phyloP scores from a whole-genome alignment of 2,113 vertebrate genomes.

The Amphiprion ocellaris region DNA sequence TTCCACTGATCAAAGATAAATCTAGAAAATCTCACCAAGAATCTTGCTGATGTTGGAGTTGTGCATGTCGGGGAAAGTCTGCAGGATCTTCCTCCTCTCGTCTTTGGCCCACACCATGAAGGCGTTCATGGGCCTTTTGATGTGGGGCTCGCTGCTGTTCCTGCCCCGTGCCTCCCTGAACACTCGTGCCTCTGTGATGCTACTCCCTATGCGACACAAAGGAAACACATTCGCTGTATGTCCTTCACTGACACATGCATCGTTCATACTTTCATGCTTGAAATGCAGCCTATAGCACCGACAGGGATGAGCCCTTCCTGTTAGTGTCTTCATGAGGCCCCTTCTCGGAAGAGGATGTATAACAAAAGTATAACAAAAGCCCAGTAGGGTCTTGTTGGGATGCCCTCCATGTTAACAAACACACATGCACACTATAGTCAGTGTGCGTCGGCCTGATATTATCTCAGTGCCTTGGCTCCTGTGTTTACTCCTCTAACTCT shows the following conservation, averaged over 20 bases:
- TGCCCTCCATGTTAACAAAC: slow-evolving; percentile 32
- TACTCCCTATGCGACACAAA: slow-evolving; percentile 87
- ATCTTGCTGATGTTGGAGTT: slow-evolving; percentile 99
- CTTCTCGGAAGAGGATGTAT: slow-evolving; percentile 11
- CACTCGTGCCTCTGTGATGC: slow-evolving; percentile 93
- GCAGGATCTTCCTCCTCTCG: slow-evolving; percentile 97
- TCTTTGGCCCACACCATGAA: slow-evolving; percentile 99
- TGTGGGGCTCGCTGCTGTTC: slow-evolving; percentile 94
- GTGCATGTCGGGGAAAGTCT: slow-evolving; percentile 99
- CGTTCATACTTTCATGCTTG: slow-evolving; percentile 1
- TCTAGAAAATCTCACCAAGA: slow-evolving; percentile 87
- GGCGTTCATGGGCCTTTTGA: slow-evolving; percentile 95
- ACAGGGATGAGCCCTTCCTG: slow-evolving; percentile 3
- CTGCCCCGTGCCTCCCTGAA: slow-evolving; percentile 95
- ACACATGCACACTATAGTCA: slow-evolving; percentile 23
- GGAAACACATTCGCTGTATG: background rate
- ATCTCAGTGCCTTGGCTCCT: slow-evolving; percentile 37
- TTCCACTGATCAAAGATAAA: background rate
- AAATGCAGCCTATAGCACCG: background rate
- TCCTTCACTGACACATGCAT: background rate
- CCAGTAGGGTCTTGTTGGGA: slow-evolving; percentile 20
- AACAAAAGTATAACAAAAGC: slow-evolving; percentile 36
- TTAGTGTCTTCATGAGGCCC: slow-evolving; percentile 1
- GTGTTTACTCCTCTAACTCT: slow-evolving; percentile 67
- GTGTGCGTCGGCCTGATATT: slow-evolving; percentile 33